Conservation (phyloP, 2,113 vertebrate genomes). For the Anhinga anhinga region DNA sequence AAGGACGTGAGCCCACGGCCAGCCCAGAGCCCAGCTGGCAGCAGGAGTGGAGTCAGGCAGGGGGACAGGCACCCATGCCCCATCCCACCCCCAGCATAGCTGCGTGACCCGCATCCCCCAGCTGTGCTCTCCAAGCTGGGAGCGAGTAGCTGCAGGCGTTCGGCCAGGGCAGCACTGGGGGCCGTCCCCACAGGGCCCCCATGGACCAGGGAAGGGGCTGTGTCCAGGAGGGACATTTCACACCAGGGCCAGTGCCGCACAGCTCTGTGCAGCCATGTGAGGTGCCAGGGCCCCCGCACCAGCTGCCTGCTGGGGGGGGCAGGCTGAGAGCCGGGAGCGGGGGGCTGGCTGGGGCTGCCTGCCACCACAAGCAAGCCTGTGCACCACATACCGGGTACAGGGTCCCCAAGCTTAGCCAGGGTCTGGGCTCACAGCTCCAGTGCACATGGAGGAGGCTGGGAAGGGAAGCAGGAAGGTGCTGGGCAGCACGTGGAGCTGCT, state of each 20-base stretch:
- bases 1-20: background rate
- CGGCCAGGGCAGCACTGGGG: background rate
- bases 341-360: background rate
- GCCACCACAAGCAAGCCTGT: background rate
- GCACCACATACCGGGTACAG: rapidly evolving
- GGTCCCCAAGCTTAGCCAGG: background rate
- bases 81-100: no score
- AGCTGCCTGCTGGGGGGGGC: background rate
- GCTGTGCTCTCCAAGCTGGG: background rate
- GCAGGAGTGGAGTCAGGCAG: background rate
- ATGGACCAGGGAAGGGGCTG: background rate
- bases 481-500: background rate
- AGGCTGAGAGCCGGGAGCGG: background rate
- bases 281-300: no score
- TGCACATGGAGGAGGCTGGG: rapidly evolving
- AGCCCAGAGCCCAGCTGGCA: background rate
- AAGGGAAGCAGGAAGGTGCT: background rate
- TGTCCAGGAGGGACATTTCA: background rate
- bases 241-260: no score
- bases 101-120: rapidly evolving
- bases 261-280: rapidly evolving
- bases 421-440: background rate
- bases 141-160: rapidly evolving
- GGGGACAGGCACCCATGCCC: background rate
- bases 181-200: no score